Percentiles rank a stretch among this genome's conserved stretches.
Conservation (phyloP, 2,888 invertebrate genomes). For the Pseudococcus viburni region DNA sequence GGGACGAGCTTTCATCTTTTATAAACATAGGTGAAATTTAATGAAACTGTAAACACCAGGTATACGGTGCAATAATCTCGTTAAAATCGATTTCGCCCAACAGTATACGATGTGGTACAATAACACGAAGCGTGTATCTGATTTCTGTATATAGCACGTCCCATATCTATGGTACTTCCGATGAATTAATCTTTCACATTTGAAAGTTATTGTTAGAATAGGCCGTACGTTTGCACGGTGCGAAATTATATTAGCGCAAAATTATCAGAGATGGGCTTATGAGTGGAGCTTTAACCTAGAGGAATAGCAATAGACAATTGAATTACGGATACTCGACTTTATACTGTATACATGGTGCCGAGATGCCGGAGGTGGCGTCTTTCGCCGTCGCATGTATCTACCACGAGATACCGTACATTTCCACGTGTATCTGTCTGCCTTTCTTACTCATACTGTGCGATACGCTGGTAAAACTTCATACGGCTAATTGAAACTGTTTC, state of each 20-base stretch:
- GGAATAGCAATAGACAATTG: conserved; percentile 38
- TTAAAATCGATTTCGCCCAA: conserved; percentile 26
- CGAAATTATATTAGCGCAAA: conserved; percentile 30
- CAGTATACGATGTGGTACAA: not conserved
- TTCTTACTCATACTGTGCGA: not conserved
- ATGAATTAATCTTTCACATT: conserved; percentile 36
- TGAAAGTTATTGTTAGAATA: conserved; percentile 27
- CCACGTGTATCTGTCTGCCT: conserved; percentile 12
- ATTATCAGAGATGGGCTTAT: not conserved
- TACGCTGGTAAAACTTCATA: conserved; percentile 23
- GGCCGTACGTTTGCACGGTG: not conserved
- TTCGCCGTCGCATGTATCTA: not conserved
- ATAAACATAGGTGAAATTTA: conserved; percentile 45
- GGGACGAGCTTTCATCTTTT: conserved; percentile 34
- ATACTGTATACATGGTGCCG: not conserved
- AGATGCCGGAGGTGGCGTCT: conserved; percentile 33
- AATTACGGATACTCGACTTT: conserved; percentile 14
- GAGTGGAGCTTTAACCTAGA: conserved; percentile 7
- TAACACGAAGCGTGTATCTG: not conserved
- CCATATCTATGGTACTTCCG: not conserved
- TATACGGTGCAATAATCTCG: conserved; percentile 12
- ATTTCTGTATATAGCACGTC: conserved; percentile 6
- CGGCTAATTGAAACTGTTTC: conserved; percentile 47
- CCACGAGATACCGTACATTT: not conserved
- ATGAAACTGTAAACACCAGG: conserved; percentile 29